A percentile compares a stretch with the other conserved stretches of the same genome.
phyloP scores from a whole-genome alignment of 2,113 vertebrate species.

The Rutilus rutilus region DNA sequence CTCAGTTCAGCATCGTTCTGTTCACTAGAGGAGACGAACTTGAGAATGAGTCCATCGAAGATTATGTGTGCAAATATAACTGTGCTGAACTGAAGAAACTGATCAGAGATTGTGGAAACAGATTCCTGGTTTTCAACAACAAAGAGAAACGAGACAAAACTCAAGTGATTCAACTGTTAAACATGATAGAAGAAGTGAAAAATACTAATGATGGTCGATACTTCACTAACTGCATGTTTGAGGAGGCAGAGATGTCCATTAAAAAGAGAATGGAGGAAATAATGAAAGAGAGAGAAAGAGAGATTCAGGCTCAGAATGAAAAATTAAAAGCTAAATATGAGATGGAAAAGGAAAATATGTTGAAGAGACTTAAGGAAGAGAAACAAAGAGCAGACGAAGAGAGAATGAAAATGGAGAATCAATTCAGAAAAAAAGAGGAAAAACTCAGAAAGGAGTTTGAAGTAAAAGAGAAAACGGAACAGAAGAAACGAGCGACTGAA shows the following conservation, averaged over 20 bases:
- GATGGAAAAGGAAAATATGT: neutral
- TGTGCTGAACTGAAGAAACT: neutral
- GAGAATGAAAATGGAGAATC: neutral
- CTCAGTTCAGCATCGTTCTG: constrained; percentile 12
- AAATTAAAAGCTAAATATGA: neutral
- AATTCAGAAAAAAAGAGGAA: neutral
- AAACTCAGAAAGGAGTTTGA: neutral
- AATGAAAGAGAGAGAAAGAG: too few relatives aligned
- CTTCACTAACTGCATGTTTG: neutral
- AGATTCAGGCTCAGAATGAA: neutral
- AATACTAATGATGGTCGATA: neutral
- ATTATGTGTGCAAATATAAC: neutral
- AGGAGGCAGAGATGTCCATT: constrained; percentile 18
- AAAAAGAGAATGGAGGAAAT: neutral
- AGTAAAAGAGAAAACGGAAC: neutral
- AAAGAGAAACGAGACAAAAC: neutral
- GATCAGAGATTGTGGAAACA: constrained; percentile 21
- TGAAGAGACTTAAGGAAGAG: neutral
- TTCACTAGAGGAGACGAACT: constrained; percentile 31
- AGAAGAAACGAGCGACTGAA: neutral
- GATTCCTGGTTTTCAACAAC: constrained; percentile 8
- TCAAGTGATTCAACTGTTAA: constrained; percentile 14
- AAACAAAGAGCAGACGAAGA: neutral
- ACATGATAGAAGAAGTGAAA: constrained; percentile 1
- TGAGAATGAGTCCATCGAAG: neutral